Evolutionary conservation across 2,797 vertebrate species (phyloP).

Genomic region (Aplochiton taeniatus): DNA sequence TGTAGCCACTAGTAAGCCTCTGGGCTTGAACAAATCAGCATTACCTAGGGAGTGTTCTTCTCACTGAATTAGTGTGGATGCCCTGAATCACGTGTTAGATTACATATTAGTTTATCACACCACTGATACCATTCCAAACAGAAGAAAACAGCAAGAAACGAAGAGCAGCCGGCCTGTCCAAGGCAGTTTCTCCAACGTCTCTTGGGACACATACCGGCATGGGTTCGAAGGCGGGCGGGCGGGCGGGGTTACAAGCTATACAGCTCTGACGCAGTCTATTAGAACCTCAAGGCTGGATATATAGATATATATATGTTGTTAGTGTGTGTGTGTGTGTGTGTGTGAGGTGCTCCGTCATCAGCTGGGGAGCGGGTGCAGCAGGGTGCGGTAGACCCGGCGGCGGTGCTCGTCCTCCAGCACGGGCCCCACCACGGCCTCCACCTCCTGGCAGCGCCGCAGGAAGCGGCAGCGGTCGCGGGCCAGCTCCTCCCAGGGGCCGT

Average conservation of each 20-base stretch:
- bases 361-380: not conserved
- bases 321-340: not conserved
- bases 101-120: slow-evolving; percentile 15
- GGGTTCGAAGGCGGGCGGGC: not conserved
- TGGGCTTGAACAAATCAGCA: slow-evolving; percentile 12
- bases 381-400: slow-evolving; percentile 23
- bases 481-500: slow-evolving; percentile 91
- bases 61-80: slow-evolving; percentile 10
- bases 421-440: slow-evolving; percentile 83
- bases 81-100: slow-evolving; percentile 18
- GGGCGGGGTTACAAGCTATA: not conserved
- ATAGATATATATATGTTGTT: no score
- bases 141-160: slow-evolving; percentile 23
- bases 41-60: slow-evolving; percentile 12
- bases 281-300: not conserved
- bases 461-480: slow-evolving; percentile 90
- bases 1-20: no score
- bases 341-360: not conserved
- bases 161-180: not conserved
- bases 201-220: not conserved
- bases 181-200: not conserved
- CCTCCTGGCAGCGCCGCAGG: slow-evolving; percentile 87
- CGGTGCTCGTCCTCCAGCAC: slow-evolving; percentile 79
- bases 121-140: slow-evolving; percentile 24
- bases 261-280: slow-evolving; percentile 4